Conservation (phyloP, 1,140 invertebrate genomes). For the Solenopsis invicta region DNA sequence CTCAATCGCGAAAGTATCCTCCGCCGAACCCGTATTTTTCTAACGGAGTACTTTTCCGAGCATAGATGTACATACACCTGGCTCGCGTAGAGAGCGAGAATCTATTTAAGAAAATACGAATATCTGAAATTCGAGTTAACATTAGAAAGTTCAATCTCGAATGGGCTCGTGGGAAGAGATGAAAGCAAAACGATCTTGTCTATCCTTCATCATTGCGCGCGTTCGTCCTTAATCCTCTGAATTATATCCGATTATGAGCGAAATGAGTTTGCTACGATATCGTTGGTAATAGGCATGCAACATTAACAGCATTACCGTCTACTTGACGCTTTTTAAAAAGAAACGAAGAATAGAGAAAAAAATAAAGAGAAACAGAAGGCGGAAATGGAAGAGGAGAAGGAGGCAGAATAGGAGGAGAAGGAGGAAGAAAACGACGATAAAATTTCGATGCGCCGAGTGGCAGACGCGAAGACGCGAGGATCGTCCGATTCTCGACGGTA, state of each 20-base stretch:
- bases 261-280: conserved; percentile 4
- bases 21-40: neutral
- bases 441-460: conserved; percentile 53
- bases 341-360: neutral
- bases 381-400: neutral
- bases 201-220: neutral
- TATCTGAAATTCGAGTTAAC: neutral
- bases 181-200: neutral
- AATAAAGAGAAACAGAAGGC: neutral
- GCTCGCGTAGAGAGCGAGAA: too few species aligned
- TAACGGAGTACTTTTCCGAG: neutral
- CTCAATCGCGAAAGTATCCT: neutral
- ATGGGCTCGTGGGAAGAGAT: neutral
- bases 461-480: conserved; percentile 48
- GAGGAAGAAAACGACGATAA: neutral
- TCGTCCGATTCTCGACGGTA: conserved; percentile 66
- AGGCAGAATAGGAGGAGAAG: neutral
- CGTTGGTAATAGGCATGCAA: neutral
- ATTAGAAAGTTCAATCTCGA: neutral
- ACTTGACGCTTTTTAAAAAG: neutral
- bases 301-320: conserved; percentile 1
- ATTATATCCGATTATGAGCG: conserved; percentile 6
- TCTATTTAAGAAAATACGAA: neutral
- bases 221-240: neutral
- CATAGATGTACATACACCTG: neutral